Base-by-base conservation (phyloP, 2,113 vertebrate species). In the Progne subis region DNA sequence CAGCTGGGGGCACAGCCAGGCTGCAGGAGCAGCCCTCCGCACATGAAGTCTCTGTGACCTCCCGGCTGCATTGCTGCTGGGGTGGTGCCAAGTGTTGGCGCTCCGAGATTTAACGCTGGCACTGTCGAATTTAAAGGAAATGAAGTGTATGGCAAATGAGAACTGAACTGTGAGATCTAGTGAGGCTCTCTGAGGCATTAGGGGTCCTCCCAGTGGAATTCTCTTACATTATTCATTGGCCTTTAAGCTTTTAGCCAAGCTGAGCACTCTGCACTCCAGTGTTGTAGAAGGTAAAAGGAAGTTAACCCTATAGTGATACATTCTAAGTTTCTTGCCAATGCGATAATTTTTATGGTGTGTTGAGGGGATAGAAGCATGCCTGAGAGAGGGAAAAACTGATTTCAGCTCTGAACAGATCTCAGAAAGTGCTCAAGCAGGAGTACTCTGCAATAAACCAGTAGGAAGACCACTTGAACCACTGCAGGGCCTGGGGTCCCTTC, bases 141-240 rank as follows among this genome's bases (percentile, higher is more conserved):
- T 95, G 25, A 52, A 88, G 83, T 77, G 76, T 78, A 49, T 12
- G 3, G 64, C 52, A 69, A 90, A 77, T 79, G 91, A 87, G 85
- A 90, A 63, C 34, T 91, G 91, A 86, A n/a, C 28, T 78, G 49
- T 60, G 78, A 79, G 56, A 92, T 76, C 43, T 47, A 56, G 50
- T 14, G 53, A 72, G 88, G 85, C 72, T 95, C 94, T 92, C 86
- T 80, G 72, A 93, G 68, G 46, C 81, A 87, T 82, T 97, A 96
- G 78, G 92, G 75, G 87, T 61, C 26, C 71, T 92, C 10, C 14
- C 26, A 68, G 57, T 79, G 37, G 84, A 68, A 59, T 82, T 55
- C 28, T 91, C 59, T 64, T 96, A 60, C 28, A 97, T 97, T 97
- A 97, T 97, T 97, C 91, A 97, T 96, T 96, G 52, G 44, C 17